Conservation (phyloP, 1,140 invertebrate species). For the Pectinophora gossypiella region DNA sequence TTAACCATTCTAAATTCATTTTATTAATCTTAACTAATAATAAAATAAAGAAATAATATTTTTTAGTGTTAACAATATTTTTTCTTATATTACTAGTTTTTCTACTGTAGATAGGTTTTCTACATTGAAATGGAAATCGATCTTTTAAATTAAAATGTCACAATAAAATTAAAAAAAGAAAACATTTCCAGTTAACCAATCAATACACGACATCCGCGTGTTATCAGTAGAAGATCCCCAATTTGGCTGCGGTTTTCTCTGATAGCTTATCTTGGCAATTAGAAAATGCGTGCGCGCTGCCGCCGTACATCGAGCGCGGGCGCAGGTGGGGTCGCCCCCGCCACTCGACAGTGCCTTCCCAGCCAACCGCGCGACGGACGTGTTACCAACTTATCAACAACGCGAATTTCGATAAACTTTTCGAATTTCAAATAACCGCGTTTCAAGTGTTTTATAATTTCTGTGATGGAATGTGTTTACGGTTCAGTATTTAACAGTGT, state of each 20-base stretch:
- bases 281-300: slow-evolving; percentile 7
- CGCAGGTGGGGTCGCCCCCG: slow-evolving; percentile 44
- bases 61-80: background rate
- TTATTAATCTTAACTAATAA: too few species aligned
- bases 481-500: background rate
- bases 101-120: too few species aligned
- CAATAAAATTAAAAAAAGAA: background rate
- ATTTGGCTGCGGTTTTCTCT: slow-evolving; percentile 23
- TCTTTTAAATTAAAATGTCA: background rate
- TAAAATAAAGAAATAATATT: too few species aligned
- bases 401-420: background rate
- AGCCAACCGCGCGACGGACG: slow-evolving; percentile 21
- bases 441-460: background rate
- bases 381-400: slow-evolving; percentile 28
- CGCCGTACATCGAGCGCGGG: slow-evolving; percentile 47
- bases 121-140: too few species aligned
- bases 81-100: background rate
- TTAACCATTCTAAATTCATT: too few species aligned
- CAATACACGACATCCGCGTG: background rate
- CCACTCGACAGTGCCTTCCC: slow-evolving; percentile 50
- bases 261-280: slow-evolving; percentile 48
- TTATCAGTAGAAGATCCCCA: background rate
- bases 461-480: background rate
- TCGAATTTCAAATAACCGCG: background rate
- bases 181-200: background rate